Base-by-base conservation (phyloP, 2,888 invertebrate genomes). In the Polydrusus tereticollis region DNA sequence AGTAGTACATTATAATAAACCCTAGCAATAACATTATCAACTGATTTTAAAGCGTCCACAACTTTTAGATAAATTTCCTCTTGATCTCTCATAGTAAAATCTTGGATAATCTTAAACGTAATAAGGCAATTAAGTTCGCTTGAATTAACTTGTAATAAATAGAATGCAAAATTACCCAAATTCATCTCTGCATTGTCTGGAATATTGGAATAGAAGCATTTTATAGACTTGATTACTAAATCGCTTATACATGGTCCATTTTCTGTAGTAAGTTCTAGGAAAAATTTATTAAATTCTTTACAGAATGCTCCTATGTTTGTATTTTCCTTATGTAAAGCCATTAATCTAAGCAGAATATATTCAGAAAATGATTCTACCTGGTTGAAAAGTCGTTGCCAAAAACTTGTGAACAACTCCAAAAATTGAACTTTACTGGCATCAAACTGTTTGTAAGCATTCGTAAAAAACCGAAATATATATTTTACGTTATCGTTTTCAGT, bases 121-220 rank as follows among this genome's bases (percentile, higher is more conserved):
- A 66, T 29, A 60, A 18, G 60, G 16, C 68, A 59, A 14, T 68
- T 68, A 10, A 60, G n/a, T 38, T 68, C 68, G 14, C 18, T 68
- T 18, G 14, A 12, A 10, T 60, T 38, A 4, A 14, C 14, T 36
- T 23, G 10, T 50, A 68, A 36, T 12, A 68, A 20, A 16, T 50
- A 16, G 14, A 21, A 36, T 12, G 59, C 38, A 33, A 68, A 59
- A 23, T 59, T 3, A 14, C 14, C 41, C 16, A 12, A 36, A 16
- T 12, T 41, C 21, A 50, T 60, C 14, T n/a, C 23, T 18, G 43
- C 20, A 45, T 57, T 18, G 1, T 43, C 6, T 12, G n/a, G n/a
- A n/a, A n/a, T 21, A 14, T 23, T 45, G 8, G 1, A 16, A 67
- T 21, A 60, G 29, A 69, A 41, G n/a, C 36, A 14, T 18, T 16